Evolutionary conservation across 2,888 invertebrate species (phyloP), one percentile per base, ranked within the genome.

Genomic region (Glaucopsyche alexis): DNA sequence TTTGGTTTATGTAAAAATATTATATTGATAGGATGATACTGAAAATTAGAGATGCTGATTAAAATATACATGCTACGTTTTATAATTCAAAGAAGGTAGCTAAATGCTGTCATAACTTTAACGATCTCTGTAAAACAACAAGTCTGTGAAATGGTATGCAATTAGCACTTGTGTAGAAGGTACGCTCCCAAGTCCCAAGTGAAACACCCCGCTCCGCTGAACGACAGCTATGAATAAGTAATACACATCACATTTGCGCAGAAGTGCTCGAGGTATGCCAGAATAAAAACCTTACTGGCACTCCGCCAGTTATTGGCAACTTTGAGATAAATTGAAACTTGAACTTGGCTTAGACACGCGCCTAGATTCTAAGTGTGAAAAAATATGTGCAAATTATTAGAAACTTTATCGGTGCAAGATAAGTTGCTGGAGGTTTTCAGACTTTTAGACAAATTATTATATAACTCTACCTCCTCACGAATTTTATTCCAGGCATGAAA

Each of bases 151-250:
- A 67, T 45, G 45, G 42, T 42, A 40, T 16, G 16, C 45, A 42
- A 45, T 67, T 42, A 67, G 42, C 11, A 67, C 42, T 42, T 42
- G 45, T 67, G 67, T 16, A 19, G 19, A 16, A 67, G 67, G 42
- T 67, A 66, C 40, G 45, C 8, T 67, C 42, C 67, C 67, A 16
- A 45, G 67, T 67, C 42, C 67, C 67, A 16, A 45, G 67, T n/a
- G 67, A 45, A 67, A 45, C 42, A 67, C 45, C 45, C 67, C 45
- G 67, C 16, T 29, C 2, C 29, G 16, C 16, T 42, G 11, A 45
- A 67, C 60, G 67, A 45, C 16, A 45, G 11, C 45, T 45, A 42
- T 67, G 67, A 67, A 67, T 67, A 67, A 67, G 19, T 16, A 67
- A 45, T 67, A 42, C 29, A 29, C 29, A 4, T 67, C 16, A 19